Conservation (phyloP, 2,888 invertebrate genomes). For the Papilio demoleus region DNA sequence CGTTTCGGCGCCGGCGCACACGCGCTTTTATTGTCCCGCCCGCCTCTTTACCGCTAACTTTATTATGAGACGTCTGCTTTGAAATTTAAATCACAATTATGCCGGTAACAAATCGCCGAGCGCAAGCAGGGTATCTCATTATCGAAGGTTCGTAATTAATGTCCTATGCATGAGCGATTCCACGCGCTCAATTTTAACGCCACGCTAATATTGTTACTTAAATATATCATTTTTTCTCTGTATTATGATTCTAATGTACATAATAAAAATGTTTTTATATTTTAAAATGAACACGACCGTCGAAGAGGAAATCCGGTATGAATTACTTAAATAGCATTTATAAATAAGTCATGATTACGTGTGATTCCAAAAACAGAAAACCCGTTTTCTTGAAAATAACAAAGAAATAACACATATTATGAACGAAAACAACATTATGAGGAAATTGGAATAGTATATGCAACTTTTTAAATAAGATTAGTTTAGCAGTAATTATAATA, state of each 20-base stretch:
- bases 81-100: slow-evolving; percentile 68
- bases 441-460: too few species aligned
- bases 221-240: slow-evolving; percentile 30
- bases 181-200: slow-evolving; percentile 22
- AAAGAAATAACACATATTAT: neutral
- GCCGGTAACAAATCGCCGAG: slow-evolving; percentile 53
- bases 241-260: slow-evolving; percentile 7
- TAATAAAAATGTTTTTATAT: slow-evolving; percentile 5
- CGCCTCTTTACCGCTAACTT: slow-evolving; percentile 59
- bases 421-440: too few species aligned
- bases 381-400: neutral
- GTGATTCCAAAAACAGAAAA: neutral
- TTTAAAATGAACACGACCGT: slow-evolving; percentile 2
- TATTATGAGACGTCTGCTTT: slow-evolving; percentile 59
- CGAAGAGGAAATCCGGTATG: slow-evolving; percentile 9
- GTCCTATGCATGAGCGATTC: slow-evolving; percentile 37
- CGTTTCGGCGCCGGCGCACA: slow-evolving; percentile 75
- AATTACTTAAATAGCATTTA: slow-evolving; percentile 10
- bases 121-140: slow-evolving; percentile 38
- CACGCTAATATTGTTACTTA: slow-evolving; percentile 22
- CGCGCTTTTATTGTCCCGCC: slow-evolving; percentile 60
- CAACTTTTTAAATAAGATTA: neutral
- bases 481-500: neutral
- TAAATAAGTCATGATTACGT: neutral
- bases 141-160: slow-evolving; percentile 38